These are phyloP conservation scores for Noctua fimbriata DNA, from an alignment of 2,888 invertebrate genomes.

Conservation along the genomic window DNA sequence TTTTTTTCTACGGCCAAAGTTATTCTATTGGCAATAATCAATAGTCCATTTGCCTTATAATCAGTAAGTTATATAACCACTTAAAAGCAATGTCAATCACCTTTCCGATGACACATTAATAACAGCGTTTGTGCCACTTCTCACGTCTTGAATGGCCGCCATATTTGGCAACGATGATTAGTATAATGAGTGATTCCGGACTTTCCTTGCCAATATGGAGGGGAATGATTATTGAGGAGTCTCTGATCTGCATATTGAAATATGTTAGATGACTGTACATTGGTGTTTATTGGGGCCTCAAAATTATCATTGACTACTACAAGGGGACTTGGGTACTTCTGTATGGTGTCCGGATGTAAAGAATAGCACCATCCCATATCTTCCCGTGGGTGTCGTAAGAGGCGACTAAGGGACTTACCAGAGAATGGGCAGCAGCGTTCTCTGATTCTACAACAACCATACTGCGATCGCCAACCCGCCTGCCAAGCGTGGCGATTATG, in stretches of 20 bases:
- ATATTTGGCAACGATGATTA: slow-evolving; percentile 32
- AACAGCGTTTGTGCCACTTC: slow-evolving; percentile 37
- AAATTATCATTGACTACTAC: background rate
- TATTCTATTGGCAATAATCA: background rate
- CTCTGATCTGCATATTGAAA: background rate
- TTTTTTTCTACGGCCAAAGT: background rate
- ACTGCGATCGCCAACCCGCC: too few relatives aligned
- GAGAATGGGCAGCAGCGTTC: too few relatives aligned
- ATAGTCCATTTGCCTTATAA: too few relatives aligned
- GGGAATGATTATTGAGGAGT: background rate
- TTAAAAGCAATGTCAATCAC: slow-evolving; percentile 37
- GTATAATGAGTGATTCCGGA: slow-evolving; percentile 16
- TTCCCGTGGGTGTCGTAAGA: too few relatives aligned
- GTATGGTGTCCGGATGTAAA: too few relatives aligned
- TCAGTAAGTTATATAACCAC: slow-evolving; percentile 28
- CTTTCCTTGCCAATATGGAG: slow-evolving; percentile 2
- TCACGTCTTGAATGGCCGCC: slow-evolving; percentile 28
- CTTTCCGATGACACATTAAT: slow-evolving; percentile 49
- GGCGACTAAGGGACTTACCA: too few relatives aligned
- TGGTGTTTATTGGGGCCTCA: background rate
- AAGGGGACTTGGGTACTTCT: too few relatives aligned
- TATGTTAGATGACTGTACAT: background rate
- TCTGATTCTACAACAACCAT: too few relatives aligned
- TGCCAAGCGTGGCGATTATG: too few relatives aligned
- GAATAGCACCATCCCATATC: too few relatives aligned